Base-by-base conservation (phyloP, 2,888 invertebrate genomes). In the Lycia hirtaria region DNA sequence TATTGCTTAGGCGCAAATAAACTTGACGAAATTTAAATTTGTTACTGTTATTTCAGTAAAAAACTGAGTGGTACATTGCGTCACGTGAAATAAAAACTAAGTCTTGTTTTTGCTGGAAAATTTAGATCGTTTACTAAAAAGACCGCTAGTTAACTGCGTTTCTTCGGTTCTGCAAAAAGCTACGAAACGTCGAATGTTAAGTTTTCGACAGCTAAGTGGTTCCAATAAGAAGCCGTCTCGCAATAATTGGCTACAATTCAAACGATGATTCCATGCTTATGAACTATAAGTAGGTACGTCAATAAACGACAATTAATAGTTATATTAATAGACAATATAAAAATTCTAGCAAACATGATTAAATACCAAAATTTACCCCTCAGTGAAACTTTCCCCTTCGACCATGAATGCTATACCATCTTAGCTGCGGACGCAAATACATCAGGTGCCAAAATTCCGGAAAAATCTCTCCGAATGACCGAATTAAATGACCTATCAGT, bases 121-220 rank as follows among this genome's bases (percentile, higher is more conserved):
- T 32, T 49, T 50, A 43, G 56, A 50, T 50, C 44, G 56, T 50
- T 50, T 40, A 50, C 56, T 38, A 26, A 56, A 51, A 41, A 19
- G 45, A 56, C 45, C 56, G 51, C 45, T 51, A 56, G 50, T 47
- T 56, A 51, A 56, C 56, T 51, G 56, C 49, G 56, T 56, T 50
- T 56, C 38, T 50, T 49, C 32, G 45, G 10, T 35, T 35, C 19
- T 24, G 32, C 24, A 50, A 56, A 32, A 50, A 49, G 24, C 10
- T 14, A 26, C 30, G 44, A 30, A 44, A 37, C 5, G 17, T 15
- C 14, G 19, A 56, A 32, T 24, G 47, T 47, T 17, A 45, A 45
- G 51, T 47, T 56, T 30, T 51, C 51, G 33, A 41, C 51, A 28
- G 5, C 33, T 51, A 47, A 45, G 20, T 51, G 47, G 40, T 15